Percentiles rank a stretch among this genome's conserved stretches.
These are phyloP conservation scores for Mya arenaria DNA, from an alignment of 1,140 invertebrate species.

Conservation along the genomic window DNA sequence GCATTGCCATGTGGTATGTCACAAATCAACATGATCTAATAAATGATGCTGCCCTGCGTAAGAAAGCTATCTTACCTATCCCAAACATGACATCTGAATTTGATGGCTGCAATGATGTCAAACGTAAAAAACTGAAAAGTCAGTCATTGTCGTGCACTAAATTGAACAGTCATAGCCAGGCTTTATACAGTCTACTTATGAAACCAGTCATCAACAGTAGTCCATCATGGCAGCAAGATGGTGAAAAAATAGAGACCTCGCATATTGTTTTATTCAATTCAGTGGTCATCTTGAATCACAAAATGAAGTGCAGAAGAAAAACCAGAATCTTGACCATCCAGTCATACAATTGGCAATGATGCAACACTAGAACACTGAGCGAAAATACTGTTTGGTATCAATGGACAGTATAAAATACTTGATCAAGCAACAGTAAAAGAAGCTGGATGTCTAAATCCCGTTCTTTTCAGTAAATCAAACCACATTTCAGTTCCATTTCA, in stretches of 20 bases:
- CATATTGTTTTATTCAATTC: slow-evolving; percentile 23
- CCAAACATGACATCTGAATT: slow-evolving; percentile 1
- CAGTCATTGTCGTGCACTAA: background rate
- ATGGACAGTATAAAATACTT: background rate
- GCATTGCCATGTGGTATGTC: slow-evolving; percentile 52
- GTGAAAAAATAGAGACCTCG: background rate
- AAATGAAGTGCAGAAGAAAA: background rate
- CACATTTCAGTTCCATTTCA: slow-evolving; percentile 50
- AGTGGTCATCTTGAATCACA: background rate
- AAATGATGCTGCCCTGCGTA: slow-evolving; percentile 2
- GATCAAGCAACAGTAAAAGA: background rate
- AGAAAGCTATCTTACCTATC: background rate
- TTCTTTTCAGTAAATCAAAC: slow-evolving; percentile 45
- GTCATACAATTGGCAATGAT: slow-evolving; percentile 21
- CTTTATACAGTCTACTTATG: slow-evolving; percentile 4
- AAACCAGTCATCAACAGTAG: slow-evolving; percentile 11
- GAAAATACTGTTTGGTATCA: background rate
- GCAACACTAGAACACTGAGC: background rate
- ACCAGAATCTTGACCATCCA: slow-evolving; percentile 12
- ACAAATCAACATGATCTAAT: slow-evolving; percentile 35
- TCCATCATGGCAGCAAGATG: background rate
- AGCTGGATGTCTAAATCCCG: background rate
- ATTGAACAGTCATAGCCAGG: slow-evolving; percentile 1
- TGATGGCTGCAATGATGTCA: background rate
- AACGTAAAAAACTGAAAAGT: slow-evolving; percentile 17